Base-by-base conservation (phyloP, 2,888 invertebrate genomes). In the Frankliniella intonsa region DNA sequence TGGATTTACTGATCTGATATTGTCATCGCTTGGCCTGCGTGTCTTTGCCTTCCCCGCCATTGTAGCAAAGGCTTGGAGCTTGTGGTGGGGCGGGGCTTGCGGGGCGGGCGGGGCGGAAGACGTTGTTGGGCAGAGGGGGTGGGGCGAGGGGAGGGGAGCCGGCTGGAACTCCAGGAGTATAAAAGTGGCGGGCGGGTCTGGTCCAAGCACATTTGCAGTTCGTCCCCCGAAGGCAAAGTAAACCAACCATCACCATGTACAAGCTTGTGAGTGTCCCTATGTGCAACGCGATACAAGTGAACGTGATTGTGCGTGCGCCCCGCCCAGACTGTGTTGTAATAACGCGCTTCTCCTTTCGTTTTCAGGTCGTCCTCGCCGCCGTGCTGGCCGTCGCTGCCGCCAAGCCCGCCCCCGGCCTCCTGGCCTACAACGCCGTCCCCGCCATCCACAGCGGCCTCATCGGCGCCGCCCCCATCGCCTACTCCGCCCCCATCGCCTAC, bases 201-300 rank as follows among this genome's bases (percentile, higher is more conserved):
- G 69, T 25, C 69, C 69, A 25, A 25, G 69, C 69, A 76, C 69
- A 76, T 76, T 76, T 76, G 69, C 69, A 76, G 69, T 76, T 76
- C 69, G 69, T 62, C 69, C 22, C 69, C 22, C 69, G 69, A 76
- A 76, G 69, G 69, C 69, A 76, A 22, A 22, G 62, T 25, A 25
- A 76, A 25, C 69, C 69, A 69, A 22, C 69, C 69, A 76, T 25
- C 69, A 76, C 69, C 69, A 76, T 76, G 69, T 76, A 25, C 69
- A 76, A 76, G 69, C 69, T 76, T 22, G 69, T 76, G 25, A 76
- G 69, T 76, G 25, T 69, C 69, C 22, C 11, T 22, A 8, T 22
- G 69, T 22, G 69, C 69, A 22, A n/a, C 5, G 69, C n/a, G n/a
- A 1, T 17, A 55, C 51, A 8, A 8, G 17, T 55, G 11, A 38